Percentiles rank a stretch among this genome's conserved stretches.
phyloP scores from a whole-genome alignment of 2,797 vertebrate species.

The Micrastur ruficollis region DNA sequence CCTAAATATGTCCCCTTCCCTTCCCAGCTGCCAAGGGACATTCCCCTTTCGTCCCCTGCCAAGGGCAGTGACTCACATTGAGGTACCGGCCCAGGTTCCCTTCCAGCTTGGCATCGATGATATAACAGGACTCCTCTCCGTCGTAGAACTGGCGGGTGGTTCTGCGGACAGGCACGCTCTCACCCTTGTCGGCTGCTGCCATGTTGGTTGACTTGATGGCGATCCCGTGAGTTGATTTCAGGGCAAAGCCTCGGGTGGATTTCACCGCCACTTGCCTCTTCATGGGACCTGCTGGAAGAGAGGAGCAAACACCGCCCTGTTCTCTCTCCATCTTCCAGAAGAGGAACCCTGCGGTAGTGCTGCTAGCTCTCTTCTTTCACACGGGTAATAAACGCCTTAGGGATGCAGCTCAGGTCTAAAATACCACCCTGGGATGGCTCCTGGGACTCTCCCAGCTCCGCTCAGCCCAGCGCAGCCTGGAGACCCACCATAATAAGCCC shows the following conservation, averaged over 20 bases:
- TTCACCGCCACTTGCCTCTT: slow-evolving; percentile 97
- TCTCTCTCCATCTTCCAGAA: fast-evolving
- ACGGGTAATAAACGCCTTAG: fast-evolving
- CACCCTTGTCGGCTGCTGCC: slow-evolving; percentile 76
- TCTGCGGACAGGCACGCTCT: slow-evolving; percentile 70
- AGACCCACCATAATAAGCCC: fast-evolving
- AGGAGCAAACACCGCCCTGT: fast-evolving
- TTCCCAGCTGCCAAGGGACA: neutral
- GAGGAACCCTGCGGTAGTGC: neutral
- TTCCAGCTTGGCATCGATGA: slow-evolving; percentile 97
- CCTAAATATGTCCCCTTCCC: fast-evolving
- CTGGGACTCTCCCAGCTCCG: neutral
- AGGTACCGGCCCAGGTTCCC: slow-evolving; percentile 97
- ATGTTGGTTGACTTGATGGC: slow-evolving; percentile 86
- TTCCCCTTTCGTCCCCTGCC: neutral
- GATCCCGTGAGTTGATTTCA: slow-evolving; percentile 88
- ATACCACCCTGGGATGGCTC: fast-evolving
- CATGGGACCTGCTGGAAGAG: slow-evolving; percentile 71
- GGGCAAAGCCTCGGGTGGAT: slow-evolving; percentile 91
- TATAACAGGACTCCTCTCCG: slow-evolving; percentile 96
- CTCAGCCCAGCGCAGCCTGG: neutral
- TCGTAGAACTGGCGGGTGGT: slow-evolving; percentile 94
- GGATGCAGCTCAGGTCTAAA: neutral
- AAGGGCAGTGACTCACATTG: slow-evolving; percentile 79
- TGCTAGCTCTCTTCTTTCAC: neutral